Percentiles rank a stretch among this genome's conserved stretches.
Conservation (phyloP, 2,113 vertebrate species). For the Chauna torquata region DNA sequence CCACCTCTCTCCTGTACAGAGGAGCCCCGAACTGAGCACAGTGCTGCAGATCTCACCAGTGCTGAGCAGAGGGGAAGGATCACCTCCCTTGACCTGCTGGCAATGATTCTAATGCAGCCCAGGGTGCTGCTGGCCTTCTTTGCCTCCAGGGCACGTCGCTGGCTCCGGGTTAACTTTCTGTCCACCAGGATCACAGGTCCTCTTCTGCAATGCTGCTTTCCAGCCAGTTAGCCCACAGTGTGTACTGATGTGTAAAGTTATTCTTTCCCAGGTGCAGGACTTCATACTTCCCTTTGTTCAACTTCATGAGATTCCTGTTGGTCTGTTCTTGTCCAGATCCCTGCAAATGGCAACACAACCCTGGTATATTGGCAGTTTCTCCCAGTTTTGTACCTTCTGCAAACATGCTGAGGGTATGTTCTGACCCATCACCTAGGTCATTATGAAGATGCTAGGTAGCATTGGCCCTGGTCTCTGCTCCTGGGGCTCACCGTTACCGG, state of each 20-base stretch:
- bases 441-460: neutral
- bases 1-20: neutral
- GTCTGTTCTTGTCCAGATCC: neutral
- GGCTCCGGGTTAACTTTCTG: neutral
- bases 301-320: neutral
- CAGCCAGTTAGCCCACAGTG: neutral
- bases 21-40: neutral
- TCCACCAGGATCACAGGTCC: neutral
- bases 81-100: neutral
- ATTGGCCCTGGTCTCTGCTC: neutral
- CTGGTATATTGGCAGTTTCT: neutral
- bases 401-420: neutral
- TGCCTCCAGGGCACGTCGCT: neutral
- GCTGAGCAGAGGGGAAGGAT: neutral
- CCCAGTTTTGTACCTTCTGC: neutral
- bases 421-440: neutral
- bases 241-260: neutral
- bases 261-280: neutral
- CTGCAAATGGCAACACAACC: neutral
- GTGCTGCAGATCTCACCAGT: neutral
- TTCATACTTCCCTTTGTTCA: neutral
- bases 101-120: neutral
- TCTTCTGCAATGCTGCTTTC: neutral
- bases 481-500: neutral
- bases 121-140: accelerated